Conservation (phyloP, 2,113 vertebrate species). For the Chaenogobius annularis region DNA sequence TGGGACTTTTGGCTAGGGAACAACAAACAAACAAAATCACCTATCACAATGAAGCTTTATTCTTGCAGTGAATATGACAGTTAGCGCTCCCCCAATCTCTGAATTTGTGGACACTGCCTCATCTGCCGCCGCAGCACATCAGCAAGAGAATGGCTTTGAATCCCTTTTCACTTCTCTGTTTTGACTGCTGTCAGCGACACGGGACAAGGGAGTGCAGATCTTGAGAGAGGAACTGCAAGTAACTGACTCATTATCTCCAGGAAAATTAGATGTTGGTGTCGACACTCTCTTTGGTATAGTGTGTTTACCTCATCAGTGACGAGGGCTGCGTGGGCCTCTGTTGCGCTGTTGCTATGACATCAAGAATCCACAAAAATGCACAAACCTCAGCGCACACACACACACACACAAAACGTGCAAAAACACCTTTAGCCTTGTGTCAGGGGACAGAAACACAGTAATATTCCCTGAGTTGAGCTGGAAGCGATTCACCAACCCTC, state of each 20-base stretch:
- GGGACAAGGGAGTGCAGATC: background rate
- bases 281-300: slow-evolving; percentile 14
- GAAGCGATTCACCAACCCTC: background rate
- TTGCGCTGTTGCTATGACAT: slow-evolving; percentile 66
- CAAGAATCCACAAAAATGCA: slow-evolving; percentile 41
- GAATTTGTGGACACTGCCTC: background rate
- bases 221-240: slow-evolving; percentile 3
- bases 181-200: background rate
- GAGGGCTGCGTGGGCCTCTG: slow-evolving; percentile 36
- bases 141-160: slow-evolving; percentile 22
- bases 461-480: background rate
- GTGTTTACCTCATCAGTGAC: slow-evolving; percentile 47
- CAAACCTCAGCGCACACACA: too few species aligned
- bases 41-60: background rate
- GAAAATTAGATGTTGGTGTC: slow-evolving; percentile 14
- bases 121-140: slow-evolving; percentile 15
- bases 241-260: background rate
- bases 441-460: background rate
- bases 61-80: background rate
- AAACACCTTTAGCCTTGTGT: background rate
- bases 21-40: too few species aligned
- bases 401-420: background rate
- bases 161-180: slow-evolving; percentile 17
- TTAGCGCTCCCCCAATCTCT: too few species aligned
- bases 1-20: background rate